Evolutionary conservation across 2,888 invertebrate species (phyloP).

Genomic region (Camponotus fellah): DNA sequence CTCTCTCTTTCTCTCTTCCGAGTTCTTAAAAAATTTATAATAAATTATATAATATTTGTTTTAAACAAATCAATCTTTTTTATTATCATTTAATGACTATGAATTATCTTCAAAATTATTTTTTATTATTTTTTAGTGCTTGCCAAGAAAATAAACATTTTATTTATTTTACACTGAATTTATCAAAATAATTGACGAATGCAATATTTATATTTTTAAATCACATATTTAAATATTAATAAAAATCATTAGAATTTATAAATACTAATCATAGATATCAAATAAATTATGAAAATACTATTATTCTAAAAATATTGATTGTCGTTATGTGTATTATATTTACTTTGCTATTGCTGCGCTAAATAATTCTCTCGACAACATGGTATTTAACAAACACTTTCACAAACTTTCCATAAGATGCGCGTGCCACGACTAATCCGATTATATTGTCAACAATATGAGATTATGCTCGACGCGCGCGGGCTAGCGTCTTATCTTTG

Average conservation of each 20-base stretch:
- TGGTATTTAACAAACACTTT: conserved; percentile 29
- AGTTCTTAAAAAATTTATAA: background rate
- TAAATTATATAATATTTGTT: background rate
- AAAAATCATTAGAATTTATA: background rate
- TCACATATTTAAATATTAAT: background rate
- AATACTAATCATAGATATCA: background rate
- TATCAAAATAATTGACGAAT: background rate
- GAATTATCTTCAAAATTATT: background rate
- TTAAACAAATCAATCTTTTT: background rate
- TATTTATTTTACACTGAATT: background rate
- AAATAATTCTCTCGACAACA: conserved; percentile 1
- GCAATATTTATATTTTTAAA: background rate
- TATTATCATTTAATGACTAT: background rate
- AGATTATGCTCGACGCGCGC: conserved; percentile 29
- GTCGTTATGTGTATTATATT: background rate
- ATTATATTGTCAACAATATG: conserved; percentile 36
- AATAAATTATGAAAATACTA: background rate
- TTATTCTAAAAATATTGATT: background rate
- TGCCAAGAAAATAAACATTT: background rate
- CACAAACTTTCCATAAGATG: conserved; percentile 7
- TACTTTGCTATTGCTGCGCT: background rate
- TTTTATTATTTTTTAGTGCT: background rate
- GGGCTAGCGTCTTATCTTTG: conserved; percentile 46
- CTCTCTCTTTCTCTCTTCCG: background rate
- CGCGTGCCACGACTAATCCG: conserved; percentile 28